Base-by-base conservation (phyloP, 2,888 invertebrate species). In the Nycteola revayana region DNA sequence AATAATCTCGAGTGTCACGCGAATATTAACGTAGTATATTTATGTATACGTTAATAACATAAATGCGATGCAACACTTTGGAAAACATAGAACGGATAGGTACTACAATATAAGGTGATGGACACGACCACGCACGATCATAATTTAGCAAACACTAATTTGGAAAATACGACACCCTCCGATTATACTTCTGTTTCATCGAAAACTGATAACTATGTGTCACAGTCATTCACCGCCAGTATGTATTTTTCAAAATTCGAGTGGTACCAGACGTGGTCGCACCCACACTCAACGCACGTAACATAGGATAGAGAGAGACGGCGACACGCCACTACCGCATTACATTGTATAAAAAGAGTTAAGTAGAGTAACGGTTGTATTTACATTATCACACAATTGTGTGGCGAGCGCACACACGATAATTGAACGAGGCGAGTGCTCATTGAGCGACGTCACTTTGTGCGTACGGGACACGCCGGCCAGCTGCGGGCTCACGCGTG, bases 301-400 rank as follows among this genome's bases (percentile, higher is more conserved):
- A 45, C 38, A 37, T 35, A 35, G 50, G 49, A 44, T 39, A 54
- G 51, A 48, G 33, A 55, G 34, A 41, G 38, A 11, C 33, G 4
- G 25, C 29, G 34, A 20, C 37, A 44, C 53, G 44, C 54, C 41
- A 32, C 54, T 60, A 60, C 59, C 28, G 36, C 14, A 44, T 49
- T 67, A 70, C 64, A 5, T 71, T 60, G 79, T 80, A 82, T 75
- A 75, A 82, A 82, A 83, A 77, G 72, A 73, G 35, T 42, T 60
- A 65, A 68, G 63, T 72, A 38, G 33, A 38, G 14, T 14, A 14
- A 14, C 14, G 14, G 41, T 49, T 36, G 44, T 83, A 83, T 83
- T 67, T 83, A 83, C 83, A 83, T 63, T 74, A 80, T 78, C 75
- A 77, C 82, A 76, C 55, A 66, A 59, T 40, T 60, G 56, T 57